Conservation (phyloP, 2,113 vertebrate species). For the Hydropotes inermis region DNA sequence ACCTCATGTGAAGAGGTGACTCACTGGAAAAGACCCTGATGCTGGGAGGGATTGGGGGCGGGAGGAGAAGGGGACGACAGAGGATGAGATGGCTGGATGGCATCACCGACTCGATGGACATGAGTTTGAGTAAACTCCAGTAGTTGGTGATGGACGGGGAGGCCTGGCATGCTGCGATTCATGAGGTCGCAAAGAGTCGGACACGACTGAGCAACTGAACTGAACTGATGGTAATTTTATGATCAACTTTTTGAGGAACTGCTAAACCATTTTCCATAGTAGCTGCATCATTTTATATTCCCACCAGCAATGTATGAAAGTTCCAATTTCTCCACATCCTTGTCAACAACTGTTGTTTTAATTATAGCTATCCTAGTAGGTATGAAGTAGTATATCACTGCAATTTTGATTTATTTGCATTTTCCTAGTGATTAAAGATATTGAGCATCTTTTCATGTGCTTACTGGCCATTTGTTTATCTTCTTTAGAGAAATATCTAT, state of each 20-base stretch:
- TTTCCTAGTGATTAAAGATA: background rate
- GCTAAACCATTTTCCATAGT: background rate
- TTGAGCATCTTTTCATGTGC: background rate
- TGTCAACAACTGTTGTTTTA: background rate
- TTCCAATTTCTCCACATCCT: background rate
- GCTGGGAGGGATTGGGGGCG: too few relatives aligned
- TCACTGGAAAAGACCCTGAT: too few relatives aligned
- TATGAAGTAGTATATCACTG: background rate
- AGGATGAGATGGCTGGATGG: too few relatives aligned
- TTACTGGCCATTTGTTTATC: background rate
- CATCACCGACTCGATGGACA: too few relatives aligned
- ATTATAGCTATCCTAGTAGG: background rate
- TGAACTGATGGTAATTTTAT: background rate
- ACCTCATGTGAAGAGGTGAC: too few relatives aligned
- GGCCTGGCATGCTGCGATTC: background rate
- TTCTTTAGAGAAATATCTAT: background rate
- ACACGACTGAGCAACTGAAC: background rate
- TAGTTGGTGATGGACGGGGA: too few relatives aligned
- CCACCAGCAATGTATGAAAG: background rate
- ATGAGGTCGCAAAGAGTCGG: background rate
- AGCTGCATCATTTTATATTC: background rate
- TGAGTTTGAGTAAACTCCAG: too few relatives aligned
- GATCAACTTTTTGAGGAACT: background rate
- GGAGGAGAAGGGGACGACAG: too few relatives aligned
- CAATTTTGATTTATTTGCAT: background rate